A percentile compares a stretch with the other conserved stretches of the same genome.
Conservation (phyloP, 2,797 vertebrate genomes). For the Sebastes minor region DNA sequence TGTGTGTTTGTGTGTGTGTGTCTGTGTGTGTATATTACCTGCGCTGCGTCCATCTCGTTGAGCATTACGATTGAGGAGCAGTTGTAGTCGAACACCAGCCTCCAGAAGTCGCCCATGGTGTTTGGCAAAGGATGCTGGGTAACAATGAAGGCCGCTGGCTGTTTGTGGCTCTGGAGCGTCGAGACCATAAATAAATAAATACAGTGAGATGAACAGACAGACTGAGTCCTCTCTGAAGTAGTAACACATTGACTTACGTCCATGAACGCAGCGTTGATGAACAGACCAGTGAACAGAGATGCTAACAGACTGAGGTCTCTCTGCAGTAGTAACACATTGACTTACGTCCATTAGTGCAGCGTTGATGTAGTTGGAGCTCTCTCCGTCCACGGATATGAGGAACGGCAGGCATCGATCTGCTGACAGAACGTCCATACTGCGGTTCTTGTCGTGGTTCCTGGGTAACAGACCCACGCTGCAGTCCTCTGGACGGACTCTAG, state of each 20-base stretch:
- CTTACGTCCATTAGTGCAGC: slow-evolving; percentile 97
- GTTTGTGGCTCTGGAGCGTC: slow-evolving; percentile 91
- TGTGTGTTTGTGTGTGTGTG: neutral
- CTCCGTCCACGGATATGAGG: slow-evolving; percentile 96
- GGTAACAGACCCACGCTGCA: slow-evolving; percentile 96
- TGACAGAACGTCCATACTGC: slow-evolving; percentile 94
- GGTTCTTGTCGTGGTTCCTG: slow-evolving; percentile 97
- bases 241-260: no score
- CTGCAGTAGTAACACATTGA: neutral
- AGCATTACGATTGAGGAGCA: slow-evolving; percentile 98
- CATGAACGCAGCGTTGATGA: neutral
- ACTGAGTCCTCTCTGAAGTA: no score
- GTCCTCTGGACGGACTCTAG: slow-evolving; percentile 93
- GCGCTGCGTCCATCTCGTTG: slow-evolving; percentile 95
- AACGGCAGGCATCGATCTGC: slow-evolving; percentile 96
- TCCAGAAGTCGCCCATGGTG: slow-evolving; percentile 97
- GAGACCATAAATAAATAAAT: neutral
- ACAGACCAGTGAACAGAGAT: neutral
- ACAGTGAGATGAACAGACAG: no score
- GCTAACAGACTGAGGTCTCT: neutral
- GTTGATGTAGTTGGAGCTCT: slow-evolving; percentile 98
- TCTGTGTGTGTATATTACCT: slow-evolving; percentile 76
- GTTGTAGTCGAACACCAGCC: slow-evolving; percentile 98
- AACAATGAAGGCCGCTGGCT: slow-evolving; percentile 97
- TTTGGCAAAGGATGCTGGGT: slow-evolving; percentile 98